Conservation (phyloP, 2,113 vertebrate species). For the Zosterops lateralis region DNA sequence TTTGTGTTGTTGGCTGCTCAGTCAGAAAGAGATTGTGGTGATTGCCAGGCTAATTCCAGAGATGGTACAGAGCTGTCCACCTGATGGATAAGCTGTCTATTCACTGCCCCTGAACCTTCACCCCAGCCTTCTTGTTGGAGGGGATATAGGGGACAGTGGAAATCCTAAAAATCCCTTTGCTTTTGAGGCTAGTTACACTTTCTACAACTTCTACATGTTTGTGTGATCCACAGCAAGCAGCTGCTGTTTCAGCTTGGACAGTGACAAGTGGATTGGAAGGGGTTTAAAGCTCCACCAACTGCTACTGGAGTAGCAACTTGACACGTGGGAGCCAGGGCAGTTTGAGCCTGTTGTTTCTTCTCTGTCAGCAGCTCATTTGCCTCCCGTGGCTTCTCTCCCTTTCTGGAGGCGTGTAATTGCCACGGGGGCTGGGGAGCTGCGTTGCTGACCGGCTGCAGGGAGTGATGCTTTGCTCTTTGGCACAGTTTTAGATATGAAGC, state of each 20-base stretch:
- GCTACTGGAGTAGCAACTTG: conserved; percentile 27
- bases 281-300: background rate
- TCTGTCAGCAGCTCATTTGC: background rate
- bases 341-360: background rate
- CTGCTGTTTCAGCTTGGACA: background rate
- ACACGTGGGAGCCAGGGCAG: background rate
- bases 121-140: background rate
- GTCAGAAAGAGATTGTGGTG: background rate
- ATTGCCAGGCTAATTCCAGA: background rate
- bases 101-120: background rate
- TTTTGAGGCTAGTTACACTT: background rate
- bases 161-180: background rate
- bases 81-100: background rate
- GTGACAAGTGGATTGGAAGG: background rate
- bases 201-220: background rate
- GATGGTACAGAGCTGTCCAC: background rate
- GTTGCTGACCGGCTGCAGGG: background rate
- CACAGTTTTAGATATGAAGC: background rate
- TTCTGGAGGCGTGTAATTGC: accelerated
- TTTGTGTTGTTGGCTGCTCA: background rate
- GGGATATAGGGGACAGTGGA: background rate
- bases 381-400: background rate
- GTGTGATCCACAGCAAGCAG: background rate
- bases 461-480: background rate
- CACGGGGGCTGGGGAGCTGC: background rate